phyloP scores from a whole-genome alignment of 2,797 vertebrate genomes.

The Thalassophryne amazonica region DNA sequence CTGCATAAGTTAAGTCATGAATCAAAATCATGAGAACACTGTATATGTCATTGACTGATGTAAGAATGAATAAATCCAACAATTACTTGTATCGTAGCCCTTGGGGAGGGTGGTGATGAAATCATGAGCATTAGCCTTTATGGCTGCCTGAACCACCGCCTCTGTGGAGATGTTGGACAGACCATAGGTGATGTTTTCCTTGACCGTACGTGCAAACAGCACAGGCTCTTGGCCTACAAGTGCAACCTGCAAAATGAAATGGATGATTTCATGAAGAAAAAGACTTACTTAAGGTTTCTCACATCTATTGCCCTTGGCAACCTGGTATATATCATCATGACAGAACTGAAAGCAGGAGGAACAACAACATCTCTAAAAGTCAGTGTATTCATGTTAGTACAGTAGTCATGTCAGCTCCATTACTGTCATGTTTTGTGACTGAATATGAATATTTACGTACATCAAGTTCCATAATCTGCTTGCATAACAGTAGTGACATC shows the following conservation, averaged over 20 bases:
- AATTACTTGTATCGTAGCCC: slow-evolving; percentile 87
- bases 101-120: slow-evolving; percentile 86
- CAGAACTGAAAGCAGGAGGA: too few relatives aligned
- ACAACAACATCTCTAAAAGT: too few relatives aligned
- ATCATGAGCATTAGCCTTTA: slow-evolving; percentile 87
- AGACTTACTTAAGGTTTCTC: too few relatives aligned
- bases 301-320: too few relatives aligned
- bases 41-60: too few relatives aligned
- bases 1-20: neutral
- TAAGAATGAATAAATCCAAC: neutral
- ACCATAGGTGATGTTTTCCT: slow-evolving; percentile 90
- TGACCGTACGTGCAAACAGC: slow-evolving; percentile 89
- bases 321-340: too few relatives aligned
- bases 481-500: too few relatives aligned
- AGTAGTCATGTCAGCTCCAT: too few relatives aligned
- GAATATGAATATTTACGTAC: too few relatives aligned
- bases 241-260: slow-evolving; percentile 77
- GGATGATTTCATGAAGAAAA: neutral
- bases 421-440: too few relatives aligned
- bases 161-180: slow-evolving; percentile 79
- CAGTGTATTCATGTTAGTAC: too few relatives aligned
- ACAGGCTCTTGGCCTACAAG: slow-evolving; percentile 94
- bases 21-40: neutral
- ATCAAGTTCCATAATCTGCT: too few relatives aligned
- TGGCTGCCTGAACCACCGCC: slow-evolving; percentile 81